A percentile compares a stretch with the other conserved stretches of the same genome.
phyloP scores from a whole-genome alignment of 2,888 invertebrate genomes.

The Ichneumon xanthorius region DNA sequence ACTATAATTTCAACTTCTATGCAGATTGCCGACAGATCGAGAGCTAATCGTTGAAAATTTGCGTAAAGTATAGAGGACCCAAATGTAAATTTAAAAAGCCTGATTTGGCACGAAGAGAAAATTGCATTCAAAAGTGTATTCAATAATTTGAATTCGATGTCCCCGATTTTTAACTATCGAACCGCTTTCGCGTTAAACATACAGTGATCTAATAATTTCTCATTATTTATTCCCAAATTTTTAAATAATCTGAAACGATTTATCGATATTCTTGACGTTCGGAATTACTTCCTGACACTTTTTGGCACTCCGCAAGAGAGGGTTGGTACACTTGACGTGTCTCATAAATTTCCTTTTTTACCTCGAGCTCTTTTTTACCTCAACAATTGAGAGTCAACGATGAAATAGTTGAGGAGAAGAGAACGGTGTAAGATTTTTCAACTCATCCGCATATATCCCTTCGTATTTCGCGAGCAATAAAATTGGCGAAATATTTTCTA shows the following conservation, averaged over 20 bases:
- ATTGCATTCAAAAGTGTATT: not conserved
- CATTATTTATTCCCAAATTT: not conserved
- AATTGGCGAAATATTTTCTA: slow-evolving; percentile 67
- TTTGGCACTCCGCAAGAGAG: not conserved
- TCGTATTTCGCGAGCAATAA: slow-evolving; percentile 49
- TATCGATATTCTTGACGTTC: not conserved
- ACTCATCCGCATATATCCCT: slow-evolving; percentile 11
- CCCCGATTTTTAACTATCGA: not conserved
- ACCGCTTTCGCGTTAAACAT: not conserved
- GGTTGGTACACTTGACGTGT: not conserved
- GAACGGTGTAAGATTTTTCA: slow-evolving; percentile 22
- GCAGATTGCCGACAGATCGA: not conserved
- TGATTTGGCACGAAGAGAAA: too few relatives aligned
- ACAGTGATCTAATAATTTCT: not conserved
- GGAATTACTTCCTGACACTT: not conserved
- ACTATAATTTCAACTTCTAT: not conserved
- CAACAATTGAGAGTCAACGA: not conserved
- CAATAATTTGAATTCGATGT: not conserved
- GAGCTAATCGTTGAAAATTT: not conserved
- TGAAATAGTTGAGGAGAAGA: not conserved
- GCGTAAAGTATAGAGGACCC: not conserved
- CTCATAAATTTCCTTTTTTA: not conserved
- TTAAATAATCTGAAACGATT: not conserved
- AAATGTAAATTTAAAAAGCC: not conserved
- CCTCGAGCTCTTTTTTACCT: not conserved